Base-by-base conservation (phyloP, 2,113 vertebrate genomes). In the Ancistrus triradiatus region DNA sequence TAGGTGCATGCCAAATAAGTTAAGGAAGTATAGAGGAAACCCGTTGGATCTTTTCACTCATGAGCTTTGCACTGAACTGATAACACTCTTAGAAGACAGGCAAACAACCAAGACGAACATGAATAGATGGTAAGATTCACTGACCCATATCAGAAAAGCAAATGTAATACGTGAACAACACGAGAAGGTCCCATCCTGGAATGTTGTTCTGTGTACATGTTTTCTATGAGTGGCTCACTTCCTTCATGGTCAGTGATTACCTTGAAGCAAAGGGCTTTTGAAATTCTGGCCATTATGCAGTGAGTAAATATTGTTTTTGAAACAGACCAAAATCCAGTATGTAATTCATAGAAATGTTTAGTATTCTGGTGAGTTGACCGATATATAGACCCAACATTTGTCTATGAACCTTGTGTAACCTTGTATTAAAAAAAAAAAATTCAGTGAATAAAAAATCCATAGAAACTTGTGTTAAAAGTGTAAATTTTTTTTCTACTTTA, bases 81-180 rank as follows among this genome's bases (percentile, higher is more conserved):
- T 83, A 82, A 83, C 80, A 77, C 80, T 73, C 80, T 77, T 80
- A 82, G 77, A 68, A 67, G 80, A 87, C 83, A 86, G 80, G 79
- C 81, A 82, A 87, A 63, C 56, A 68, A 53, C 81, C 80, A n/a
- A 75, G 74, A 70, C 67, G 77, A 69, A 65, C 77, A 74, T 80
- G 70, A 83, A 85, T 83, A 85, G 81, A 73, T 78, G 73, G 63
- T 80, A 76, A 73, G 56, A 67, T 28, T 75, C 81, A 62, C 47
- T 88, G 85, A 89, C 81, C 87, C 85, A 75, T 71, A 82, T 76
- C 80, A 48, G 2, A 56, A 72, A 63, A 80, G 83, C 80, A 78
- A 79, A 35, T 5, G 79, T 76, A 66, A 77, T 83, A 83, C 79
- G 74, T 51, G 76, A 80, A 77, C 70, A 64, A 63, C 40, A 46